Base-by-base conservation (phyloP, 2,113 vertebrate species). In the Spizaetus ornatus region DNA sequence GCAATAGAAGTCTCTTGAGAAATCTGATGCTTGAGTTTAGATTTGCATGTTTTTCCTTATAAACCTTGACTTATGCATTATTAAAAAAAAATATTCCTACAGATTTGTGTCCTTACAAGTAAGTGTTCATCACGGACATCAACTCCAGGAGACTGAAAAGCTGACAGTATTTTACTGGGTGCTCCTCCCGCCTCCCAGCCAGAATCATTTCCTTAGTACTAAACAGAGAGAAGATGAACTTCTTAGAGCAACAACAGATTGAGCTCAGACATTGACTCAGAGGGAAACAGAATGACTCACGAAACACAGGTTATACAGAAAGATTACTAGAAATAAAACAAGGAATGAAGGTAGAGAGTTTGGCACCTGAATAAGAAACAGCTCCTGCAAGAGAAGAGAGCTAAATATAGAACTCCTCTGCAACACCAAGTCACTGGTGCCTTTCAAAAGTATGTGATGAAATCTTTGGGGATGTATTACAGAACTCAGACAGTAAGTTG, bases 381-480 rank as follows among this genome's bases (percentile, higher is more conserved):
- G 22, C 62, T 95, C 85, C 92, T 42, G 53, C 3, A 63, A 77
- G 43, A 82, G 67, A 61, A 27, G 10, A 66, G 70, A 69, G 80
- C 81, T 91, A 95, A 97, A 94, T 50, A 86, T 26, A 96, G 96
- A 95, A 65, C 11, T 48, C 48, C 53, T 74, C 55, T 83, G 77
- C 43, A 82, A 56, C 48, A 72, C 31, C 65, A 77, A 9, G 95
- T 19, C 47, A 52, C 42, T 43, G 53, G 48, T 50, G 82, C 89
- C 84, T 94, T 90, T 81, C 61, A 83, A 45, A 86, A 84, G 69
- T 78, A 65, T 11, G 21, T 10, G 78, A 47, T 74, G 62, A 59
- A 77, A 83, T 34, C 87, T 61, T 26, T 43, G 62, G 67, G 85
- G 89, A 76, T 48, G 17, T 13, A 55, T 80, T 85, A 77, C 61